Evolutionary conservation across 2,113 vertebrate species (phyloP), one percentile per base, ranked within the genome.

Genomic region (Numida meleagris): DNA sequence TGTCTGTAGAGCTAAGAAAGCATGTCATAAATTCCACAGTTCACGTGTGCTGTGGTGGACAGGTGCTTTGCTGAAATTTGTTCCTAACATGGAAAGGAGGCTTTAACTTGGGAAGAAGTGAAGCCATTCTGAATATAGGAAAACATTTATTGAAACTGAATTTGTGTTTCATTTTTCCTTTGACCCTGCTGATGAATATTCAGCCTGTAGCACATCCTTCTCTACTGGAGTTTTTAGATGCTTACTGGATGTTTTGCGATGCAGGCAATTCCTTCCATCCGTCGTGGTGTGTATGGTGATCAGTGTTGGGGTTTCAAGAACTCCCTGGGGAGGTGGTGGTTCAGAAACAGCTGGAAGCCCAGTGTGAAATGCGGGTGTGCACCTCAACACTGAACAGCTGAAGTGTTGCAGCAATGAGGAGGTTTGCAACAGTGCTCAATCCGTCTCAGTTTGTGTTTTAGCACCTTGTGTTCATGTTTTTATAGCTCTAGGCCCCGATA

Each of bases 1-100:
- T 83, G 72, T 83, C 25, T 89, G 45, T n/a, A 77, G 33, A 84
- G 71, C n/a, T 86, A n/a, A 65, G 81, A 82, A 94, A 86, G 93
- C 23, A 17, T 59, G n/a, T 63, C n/a, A 45, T 36, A 74, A 90
- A 89, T 82, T 63, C 79, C 67, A 45, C 40, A 31, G 53, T 36
- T 92, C 29, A 4, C 66, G 67, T 86, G 40, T 50, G 42, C 62
- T 86, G 34, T 45, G 59, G 61, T 74, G 63, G 77, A 40, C 57
- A 46, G 45, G 75, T 40, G 63, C 68, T 72, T 73, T 71, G 63
- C 46, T 50, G 46, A 74, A 65, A 53, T 53, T 53, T 53, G 27
- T 53, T 53, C 15, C 51, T 53, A 29, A 53, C 27, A 53, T 29
- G 27, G 51, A 53, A 53, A 17, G 51, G 27, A 53, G 27, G 27